Evolutionary conservation across 2,113 vertebrate genomes (phyloP).

Genomic region (Alethe diademata): DNA sequence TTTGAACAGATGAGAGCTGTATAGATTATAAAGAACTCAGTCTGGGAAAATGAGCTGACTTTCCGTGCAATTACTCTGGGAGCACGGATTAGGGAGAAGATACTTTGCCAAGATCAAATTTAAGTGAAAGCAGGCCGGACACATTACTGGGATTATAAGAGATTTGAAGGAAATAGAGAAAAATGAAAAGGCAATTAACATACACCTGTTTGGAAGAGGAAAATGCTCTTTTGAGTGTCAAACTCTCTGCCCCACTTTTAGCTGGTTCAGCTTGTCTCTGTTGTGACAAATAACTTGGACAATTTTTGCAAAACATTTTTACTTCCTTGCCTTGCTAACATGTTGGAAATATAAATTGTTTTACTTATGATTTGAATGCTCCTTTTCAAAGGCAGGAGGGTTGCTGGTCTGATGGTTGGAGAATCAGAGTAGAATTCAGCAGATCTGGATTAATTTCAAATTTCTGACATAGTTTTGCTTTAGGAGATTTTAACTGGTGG

Average conservation of each 20-base stretch:
- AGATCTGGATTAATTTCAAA: not conserved
- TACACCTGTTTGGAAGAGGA: not conserved
- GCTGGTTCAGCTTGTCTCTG: rapidly evolving
- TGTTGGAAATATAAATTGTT: not conserved
- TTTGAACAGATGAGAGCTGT: not conserved
- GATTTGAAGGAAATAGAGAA: not conserved
- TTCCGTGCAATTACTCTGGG: not conserved
- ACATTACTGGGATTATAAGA: not conserved
- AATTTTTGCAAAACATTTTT: not conserved
- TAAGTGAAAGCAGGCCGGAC: not conserved
- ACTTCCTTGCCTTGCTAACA: not conserved
- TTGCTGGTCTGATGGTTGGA: not conserved
- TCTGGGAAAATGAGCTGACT: not conserved
- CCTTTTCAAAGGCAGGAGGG: not conserved
- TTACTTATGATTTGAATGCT: not conserved
- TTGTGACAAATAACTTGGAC: not conserved
- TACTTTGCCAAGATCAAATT: not conserved
- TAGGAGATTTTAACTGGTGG: not conserved
- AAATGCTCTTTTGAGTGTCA: not conserved
- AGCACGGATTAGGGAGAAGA: not conserved
- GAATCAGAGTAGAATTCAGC: not conserved
- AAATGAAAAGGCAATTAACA: not conserved
- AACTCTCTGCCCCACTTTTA: not conserved
- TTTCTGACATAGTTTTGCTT: not conserved
- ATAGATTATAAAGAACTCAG: not conserved